These are phyloP conservation scores for Sebastes schlegelii DNA, from an alignment of 2,113 vertebrate genomes.

Conservation along the genomic window DNA sequence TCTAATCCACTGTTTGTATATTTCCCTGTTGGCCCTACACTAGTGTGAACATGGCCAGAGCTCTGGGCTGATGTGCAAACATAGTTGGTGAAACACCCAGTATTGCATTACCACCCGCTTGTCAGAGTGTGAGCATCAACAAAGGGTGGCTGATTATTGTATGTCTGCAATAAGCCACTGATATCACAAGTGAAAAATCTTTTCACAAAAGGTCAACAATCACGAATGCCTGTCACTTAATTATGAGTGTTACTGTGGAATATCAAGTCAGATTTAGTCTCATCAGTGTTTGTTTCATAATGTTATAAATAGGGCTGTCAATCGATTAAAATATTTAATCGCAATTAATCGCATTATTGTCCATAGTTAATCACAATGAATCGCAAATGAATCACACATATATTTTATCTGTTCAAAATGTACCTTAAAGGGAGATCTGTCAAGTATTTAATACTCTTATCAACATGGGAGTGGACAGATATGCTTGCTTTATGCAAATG, in stretches of 20 bases:
- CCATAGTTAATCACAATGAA: too few species aligned
- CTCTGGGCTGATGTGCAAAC: slow-evolving; percentile 64
- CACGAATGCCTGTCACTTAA: background rate
- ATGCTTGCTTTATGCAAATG: too few species aligned
- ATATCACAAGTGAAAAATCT: background rate
- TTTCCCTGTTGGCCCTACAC: slow-evolving; percentile 70
- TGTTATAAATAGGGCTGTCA: too few species aligned
- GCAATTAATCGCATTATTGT: too few species aligned
- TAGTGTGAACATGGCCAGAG: slow-evolving; percentile 64
- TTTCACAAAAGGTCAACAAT: background rate
- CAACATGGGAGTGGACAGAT: too few species aligned
- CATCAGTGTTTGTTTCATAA: background rate
- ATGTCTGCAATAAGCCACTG: background rate
- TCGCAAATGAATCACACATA: too few species aligned
- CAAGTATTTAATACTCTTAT: too few species aligned
- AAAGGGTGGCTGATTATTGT: background rate
- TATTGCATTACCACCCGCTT: slow-evolving; percentile 50
- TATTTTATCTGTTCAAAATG: too few species aligned
- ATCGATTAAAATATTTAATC: too few species aligned
- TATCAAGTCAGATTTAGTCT: background rate
- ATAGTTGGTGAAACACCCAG: slow-evolving; percentile 59
- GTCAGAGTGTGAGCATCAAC: slow-evolving; percentile 70
- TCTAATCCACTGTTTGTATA: slow-evolving; percentile 76
- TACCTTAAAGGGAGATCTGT: too few species aligned
- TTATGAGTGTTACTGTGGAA: background rate